Evolutionary conservation across 2,888 invertebrate species (phyloP).

Genomic region (Eupithecia abbreviata): DNA sequence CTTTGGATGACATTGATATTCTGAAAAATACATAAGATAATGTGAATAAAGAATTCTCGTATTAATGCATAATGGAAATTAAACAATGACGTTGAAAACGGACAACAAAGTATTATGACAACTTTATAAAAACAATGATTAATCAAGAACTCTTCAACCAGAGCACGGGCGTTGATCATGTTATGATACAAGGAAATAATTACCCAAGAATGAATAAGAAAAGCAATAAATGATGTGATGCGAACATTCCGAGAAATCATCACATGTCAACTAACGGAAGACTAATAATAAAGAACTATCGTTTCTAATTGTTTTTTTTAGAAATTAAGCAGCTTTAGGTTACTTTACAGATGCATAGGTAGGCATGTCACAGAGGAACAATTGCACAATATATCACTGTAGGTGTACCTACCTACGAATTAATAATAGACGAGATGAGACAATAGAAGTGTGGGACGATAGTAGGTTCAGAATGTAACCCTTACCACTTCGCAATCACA

Average conservation of each 20-base stretch:
- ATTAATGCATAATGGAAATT: neutral
- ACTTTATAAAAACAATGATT: constrained; percentile 3
- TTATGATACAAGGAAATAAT: constrained; percentile 36
- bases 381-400: constrained; percentile 55
- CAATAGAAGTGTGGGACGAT: constrained; percentile 71
- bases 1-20: constrained; percentile 11
- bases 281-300: constrained; percentile 11
- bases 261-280: constrained; percentile 28
- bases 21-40: neutral
- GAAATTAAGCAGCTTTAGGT: constrained; percentile 18
- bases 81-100: neutral
- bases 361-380: constrained; percentile 34
- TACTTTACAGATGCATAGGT: constrained; percentile 31
- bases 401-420: constrained; percentile 56
- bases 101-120: neutral
- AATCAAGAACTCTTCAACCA: neutral
- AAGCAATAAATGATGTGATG: constrained; percentile 34
- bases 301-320: constrained; percentile 28
- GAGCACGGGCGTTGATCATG: constrained; percentile 2
- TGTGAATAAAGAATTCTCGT: neutral
- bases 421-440: constrained; percentile 53
- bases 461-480: constrained; percentile 51
- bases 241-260: constrained; percentile 33
- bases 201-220: constrained; percentile 29
- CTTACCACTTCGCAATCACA: constrained; percentile 49